phyloP scores from a whole-genome alignment of 2,113 vertebrate genomes.

The Guaruba guarouba region DNA sequence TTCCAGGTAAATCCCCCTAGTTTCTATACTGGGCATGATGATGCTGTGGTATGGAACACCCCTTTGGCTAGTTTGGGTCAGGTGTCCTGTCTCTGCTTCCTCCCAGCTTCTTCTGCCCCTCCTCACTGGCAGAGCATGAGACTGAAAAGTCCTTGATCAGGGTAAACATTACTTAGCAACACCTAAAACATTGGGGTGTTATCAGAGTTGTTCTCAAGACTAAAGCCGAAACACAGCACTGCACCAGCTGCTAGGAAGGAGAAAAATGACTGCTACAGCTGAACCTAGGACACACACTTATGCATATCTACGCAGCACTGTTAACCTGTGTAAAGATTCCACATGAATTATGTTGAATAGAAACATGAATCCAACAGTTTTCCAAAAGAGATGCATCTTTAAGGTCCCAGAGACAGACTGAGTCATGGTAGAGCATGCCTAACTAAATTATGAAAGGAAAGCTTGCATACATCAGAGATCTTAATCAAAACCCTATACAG shows the following conservation, averaged over 20 bases:
- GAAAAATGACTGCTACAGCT: background rate
- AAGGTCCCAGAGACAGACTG: background rate
- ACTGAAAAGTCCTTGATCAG: background rate
- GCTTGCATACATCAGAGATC: background rate
- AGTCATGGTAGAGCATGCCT: background rate
- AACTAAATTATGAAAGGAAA: constrained; percentile 5
- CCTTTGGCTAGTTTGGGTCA: background rate
- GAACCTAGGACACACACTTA: background rate
- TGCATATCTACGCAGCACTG: background rate
- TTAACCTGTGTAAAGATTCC: background rate
- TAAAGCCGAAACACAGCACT: background rate
- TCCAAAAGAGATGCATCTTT: background rate
- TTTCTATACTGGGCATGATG: background rate
- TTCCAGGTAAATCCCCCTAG: background rate
- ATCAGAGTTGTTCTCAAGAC: background rate
- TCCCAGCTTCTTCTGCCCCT: background rate
- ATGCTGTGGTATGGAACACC: background rate
- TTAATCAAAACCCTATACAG: background rate
- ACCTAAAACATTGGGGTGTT: background rate
- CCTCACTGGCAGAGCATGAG: background rate
- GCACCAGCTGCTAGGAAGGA: background rate
- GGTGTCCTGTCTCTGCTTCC: background rate
- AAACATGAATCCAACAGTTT: background rate
- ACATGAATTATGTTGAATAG: fast-evolving
- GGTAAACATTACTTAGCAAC: background rate